Evolutionary conservation across 2,888 invertebrate species (phyloP), one percentile per base, ranked within the genome.

Genomic region (Neoascia interrupta): DNA sequence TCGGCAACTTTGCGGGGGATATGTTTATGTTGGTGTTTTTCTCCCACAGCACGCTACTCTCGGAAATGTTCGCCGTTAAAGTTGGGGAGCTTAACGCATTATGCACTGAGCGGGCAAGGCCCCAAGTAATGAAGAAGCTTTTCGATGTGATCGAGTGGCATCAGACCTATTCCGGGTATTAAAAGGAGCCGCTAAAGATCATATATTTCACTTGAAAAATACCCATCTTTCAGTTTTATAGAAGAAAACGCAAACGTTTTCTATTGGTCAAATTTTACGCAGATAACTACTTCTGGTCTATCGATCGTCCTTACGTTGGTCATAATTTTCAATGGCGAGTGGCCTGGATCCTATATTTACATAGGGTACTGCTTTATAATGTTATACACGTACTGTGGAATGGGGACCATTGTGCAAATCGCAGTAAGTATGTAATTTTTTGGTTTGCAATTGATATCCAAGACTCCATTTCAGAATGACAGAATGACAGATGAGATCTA

Each of bases 1-100:
- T 82, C 15, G 83, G 82, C 0, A 64, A 81, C 3, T 83, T 81
- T 56, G 73, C 75, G 4, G 81, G 79, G 0, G 82, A 83, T 18
- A 41, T 76, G 23, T 74, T 70, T 8, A 34, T 82, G n/a, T 5
- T 83, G 2, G 21, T 80, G 5, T 74, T n/a, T 51, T 54, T 81
- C 19, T 74, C 51, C 2, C 82, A 82, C 16, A 49, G 56, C 1
- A 16, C 56, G 3, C 31, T 82, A 2, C 70, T 81, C 11, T 63
- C 45, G 6, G 80, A 79, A 23, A 63, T 83, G 8, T 69, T 82
- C 6, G 21, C 34, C 2, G 5, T 82, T 2, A 81, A 81, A 45
- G 58, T 75, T 1, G 21, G 41, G 1, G 81, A 82, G 5, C 43
- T 81, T 0, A 76, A 81, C n/a, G 49, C 41, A 1, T 0, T 41